Evolutionary conservation across 2,113 vertebrate genomes (phyloP).

Genomic region (Myanophis thanlyinensis): DNA sequence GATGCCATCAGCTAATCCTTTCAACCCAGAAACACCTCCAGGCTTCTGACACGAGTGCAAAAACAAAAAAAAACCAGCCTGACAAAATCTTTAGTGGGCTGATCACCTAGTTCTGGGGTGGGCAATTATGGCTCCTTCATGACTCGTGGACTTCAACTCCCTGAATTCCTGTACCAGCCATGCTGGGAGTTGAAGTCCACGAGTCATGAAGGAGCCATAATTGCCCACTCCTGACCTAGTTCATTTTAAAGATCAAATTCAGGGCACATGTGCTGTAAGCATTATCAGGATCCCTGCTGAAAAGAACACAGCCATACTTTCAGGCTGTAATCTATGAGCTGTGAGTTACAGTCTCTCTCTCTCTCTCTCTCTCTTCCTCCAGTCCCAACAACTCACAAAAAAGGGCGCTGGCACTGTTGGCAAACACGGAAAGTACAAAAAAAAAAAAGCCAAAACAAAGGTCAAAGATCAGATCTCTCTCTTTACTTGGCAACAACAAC

Average conservation of each 20-base stretch:
- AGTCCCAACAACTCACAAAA: background rate
- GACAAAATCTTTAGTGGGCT: background rate
- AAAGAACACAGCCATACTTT: background rate
- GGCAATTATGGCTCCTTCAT: too few species aligned
- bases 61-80: too few species aligned
- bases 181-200: too few species aligned
- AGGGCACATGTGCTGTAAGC: background rate
- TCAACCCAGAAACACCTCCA: too few species aligned
- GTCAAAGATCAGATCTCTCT: background rate
- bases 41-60: too few species aligned
- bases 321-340: background rate
- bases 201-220: too few species aligned
- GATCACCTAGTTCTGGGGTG: background rate
- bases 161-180: too few species aligned
- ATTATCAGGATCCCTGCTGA: background rate
- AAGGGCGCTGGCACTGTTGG: too few species aligned
- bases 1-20: too few species aligned
- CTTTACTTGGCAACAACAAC: background rate
- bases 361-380: background rate
- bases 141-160: too few species aligned
- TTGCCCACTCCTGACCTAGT: too few species aligned
- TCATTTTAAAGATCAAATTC: conserved; percentile 19
- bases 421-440: background rate
- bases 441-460: background rate
- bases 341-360: background rate